A percentile compares a stretch with the other conserved stretches of the same genome.
Evolutionary conservation across 1,140 invertebrate genomes (phyloP).

Genomic region (Calycopis cecrops): DNA sequence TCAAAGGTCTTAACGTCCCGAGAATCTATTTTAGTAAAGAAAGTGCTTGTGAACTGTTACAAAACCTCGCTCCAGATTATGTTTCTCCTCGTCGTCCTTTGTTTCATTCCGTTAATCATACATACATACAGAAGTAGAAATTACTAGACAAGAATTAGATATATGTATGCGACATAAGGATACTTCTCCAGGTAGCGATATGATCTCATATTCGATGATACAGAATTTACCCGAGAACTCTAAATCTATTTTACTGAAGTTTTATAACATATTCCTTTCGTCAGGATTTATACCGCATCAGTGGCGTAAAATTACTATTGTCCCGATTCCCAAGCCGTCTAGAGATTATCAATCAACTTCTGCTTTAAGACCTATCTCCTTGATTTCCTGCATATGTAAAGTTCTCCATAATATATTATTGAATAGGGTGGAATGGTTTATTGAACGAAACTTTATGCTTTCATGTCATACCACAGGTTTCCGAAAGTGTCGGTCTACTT

Average conservation of each 20-base stretch:
- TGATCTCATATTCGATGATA: too few relatives aligned
- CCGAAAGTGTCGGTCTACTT: constrained; percentile 7
- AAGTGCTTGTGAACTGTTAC: too few relatives aligned
- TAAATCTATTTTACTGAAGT: constrained; percentile 3
- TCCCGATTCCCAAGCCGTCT: background rate
- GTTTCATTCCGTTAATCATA: constrained; percentile 9
- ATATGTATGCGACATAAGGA: too few relatives aligned
- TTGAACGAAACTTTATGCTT: constrained; percentile 13
- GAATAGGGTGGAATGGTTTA: constrained; percentile 11
- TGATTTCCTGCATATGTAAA: constrained; percentile 16
- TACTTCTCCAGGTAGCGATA: too few relatives aligned
- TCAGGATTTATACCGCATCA: constrained; percentile 5
- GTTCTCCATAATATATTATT: constrained; percentile 7
- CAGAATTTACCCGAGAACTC: constrained; percentile 8
- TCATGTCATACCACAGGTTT: constrained; percentile 1
- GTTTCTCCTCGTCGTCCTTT: too few relatives aligned
- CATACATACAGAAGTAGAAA: constrained; percentile 12
- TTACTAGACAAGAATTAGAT: constrained; percentile 8
- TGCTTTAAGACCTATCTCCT: constrained; percentile 14
- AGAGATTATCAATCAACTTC: background rate
- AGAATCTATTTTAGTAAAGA: constrained; percentile 1
- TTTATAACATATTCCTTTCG: constrained; percentile 9
- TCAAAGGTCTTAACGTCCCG: constrained; percentile 23
- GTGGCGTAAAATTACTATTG: constrained; percentile 13
- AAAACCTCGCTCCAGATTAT: too few relatives aligned